phyloP scores from a whole-genome alignment of 1,140 invertebrate genomes.

The Linepithema humile region DNA sequence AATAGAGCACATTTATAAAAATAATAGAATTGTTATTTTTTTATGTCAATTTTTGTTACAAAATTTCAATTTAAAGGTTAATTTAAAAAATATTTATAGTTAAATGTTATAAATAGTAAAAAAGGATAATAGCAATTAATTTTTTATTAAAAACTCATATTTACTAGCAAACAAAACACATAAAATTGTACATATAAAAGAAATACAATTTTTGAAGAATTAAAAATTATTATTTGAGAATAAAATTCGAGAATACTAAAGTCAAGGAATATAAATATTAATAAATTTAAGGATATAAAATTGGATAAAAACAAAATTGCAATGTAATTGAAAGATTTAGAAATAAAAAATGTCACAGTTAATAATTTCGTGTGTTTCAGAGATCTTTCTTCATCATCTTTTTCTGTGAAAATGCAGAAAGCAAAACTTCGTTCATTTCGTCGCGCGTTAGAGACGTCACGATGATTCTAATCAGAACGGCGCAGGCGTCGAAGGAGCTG shows the following conservation, averaged over 20 bases:
- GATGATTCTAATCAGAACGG: not conserved
- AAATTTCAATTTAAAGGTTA: not conserved
- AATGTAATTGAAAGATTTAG: not conserved
- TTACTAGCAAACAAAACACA: not conserved
- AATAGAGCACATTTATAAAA: too few relatives aligned
- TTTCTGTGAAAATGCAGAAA: not conserved
- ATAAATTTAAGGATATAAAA: not conserved
- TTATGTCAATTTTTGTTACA: not conserved
- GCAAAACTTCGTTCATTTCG: too few relatives aligned
- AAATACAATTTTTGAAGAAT: not conserved
- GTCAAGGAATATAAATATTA: not conserved
- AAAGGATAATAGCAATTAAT: not conserved
- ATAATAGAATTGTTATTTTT: not conserved
- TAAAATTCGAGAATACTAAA: not conserved
- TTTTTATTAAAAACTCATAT: too few relatives aligned
- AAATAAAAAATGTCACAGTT: not conserved
- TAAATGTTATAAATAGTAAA: not conserved
- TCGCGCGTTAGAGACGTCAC: not conserved
- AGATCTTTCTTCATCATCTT: not conserved
- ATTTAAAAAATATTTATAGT: not conserved
- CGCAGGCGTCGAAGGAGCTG: constrained; percentile 22
- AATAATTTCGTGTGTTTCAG: not conserved
- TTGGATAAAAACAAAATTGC: not conserved
- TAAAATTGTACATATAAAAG: not conserved
- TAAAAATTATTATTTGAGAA: too few relatives aligned